Percentiles rank a stretch among this genome's conserved stretches.
Evolutionary conservation across 2,797 vertebrate species (phyloP).

Genomic region (Spinibarbus caldwelli): DNA sequence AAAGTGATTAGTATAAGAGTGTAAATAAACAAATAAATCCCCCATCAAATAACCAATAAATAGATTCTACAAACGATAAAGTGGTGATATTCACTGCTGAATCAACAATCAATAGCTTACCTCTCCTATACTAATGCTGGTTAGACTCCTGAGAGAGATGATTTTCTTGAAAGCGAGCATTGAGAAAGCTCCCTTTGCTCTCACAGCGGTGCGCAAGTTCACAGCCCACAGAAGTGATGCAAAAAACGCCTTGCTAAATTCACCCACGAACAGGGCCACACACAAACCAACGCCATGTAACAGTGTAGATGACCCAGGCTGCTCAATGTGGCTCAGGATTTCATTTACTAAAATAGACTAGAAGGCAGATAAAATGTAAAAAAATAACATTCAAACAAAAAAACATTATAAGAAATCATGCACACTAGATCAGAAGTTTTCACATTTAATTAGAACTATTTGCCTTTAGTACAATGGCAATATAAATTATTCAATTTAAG

Average conservation of each 20-base stretch:
- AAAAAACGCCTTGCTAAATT: conserved; percentile 77
- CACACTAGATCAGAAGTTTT: background rate
- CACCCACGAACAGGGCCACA: conserved; percentile 75
- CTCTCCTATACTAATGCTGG: conserved; percentile 79
- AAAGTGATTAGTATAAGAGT: background rate
- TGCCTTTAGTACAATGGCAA: background rate
- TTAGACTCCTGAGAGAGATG: conserved; percentile 75
- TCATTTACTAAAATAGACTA: conserved; percentile 79
- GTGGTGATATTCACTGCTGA: background rate
- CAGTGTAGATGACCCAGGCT: background rate
- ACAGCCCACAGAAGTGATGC: conserved; percentile 79
- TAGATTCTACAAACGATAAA: background rate
- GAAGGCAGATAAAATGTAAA: conserved; percentile 9
- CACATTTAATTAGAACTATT: background rate
- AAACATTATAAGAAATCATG: background rate
- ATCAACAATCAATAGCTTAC: conserved; percentile 64
- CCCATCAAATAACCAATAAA: background rate
- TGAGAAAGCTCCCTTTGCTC: conserved; percentile 80
- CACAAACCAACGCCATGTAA: conserved; percentile 75
- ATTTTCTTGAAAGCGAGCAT: conserved; percentile 79
- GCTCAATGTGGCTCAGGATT: conserved; percentile 74
- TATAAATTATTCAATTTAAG: background rate
- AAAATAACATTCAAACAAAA: background rate
- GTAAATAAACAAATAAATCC: background rate
- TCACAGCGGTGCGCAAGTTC: conserved; percentile 78